phyloP scores from a whole-genome alignment of 2,113 vertebrate species.

The Pungitius pungitius region DNA sequence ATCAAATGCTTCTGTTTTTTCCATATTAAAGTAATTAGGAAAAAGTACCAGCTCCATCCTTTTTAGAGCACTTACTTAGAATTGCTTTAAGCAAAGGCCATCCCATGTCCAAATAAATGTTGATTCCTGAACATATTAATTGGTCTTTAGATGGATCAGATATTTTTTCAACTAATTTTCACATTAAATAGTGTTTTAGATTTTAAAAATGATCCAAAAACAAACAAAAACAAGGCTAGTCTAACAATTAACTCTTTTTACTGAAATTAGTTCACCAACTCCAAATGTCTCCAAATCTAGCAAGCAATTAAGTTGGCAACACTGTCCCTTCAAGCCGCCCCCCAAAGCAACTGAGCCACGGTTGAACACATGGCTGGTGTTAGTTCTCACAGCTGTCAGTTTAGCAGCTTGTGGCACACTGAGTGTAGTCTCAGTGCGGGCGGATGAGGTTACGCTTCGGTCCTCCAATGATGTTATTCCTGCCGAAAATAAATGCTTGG shows the following conservation, averaged over 20 bases:
- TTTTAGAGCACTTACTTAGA: slow-evolving; percentile 17
- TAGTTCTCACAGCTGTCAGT: background rate
- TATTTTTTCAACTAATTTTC: background rate
- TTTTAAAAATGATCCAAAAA: background rate
- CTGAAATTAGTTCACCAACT: background rate
- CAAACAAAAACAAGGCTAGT: background rate
- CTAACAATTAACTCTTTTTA: background rate
- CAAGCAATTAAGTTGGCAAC: background rate
- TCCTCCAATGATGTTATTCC: background rate
- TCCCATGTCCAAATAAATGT: background rate
- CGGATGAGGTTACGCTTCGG: background rate
- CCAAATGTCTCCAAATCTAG: background rate
- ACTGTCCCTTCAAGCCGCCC: background rate
- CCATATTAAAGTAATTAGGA: background rate
- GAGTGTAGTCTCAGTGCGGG: background rate
- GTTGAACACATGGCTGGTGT: background rate
- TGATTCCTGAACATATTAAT: background rate
- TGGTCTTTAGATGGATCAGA: no score
- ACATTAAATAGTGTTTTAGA: background rate
- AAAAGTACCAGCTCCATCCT: background rate
- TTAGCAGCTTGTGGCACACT: background rate
- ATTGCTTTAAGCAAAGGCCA: background rate
- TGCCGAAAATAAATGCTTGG: background rate
- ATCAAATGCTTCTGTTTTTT: background rate
- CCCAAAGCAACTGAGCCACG: background rate